Percentiles rank a stretch among this genome's conserved stretches.
These are phyloP conservation scores for Cephus nigrinus DNA, from an alignment of 2,888 invertebrate species.

Conservation along the genomic window DNA sequence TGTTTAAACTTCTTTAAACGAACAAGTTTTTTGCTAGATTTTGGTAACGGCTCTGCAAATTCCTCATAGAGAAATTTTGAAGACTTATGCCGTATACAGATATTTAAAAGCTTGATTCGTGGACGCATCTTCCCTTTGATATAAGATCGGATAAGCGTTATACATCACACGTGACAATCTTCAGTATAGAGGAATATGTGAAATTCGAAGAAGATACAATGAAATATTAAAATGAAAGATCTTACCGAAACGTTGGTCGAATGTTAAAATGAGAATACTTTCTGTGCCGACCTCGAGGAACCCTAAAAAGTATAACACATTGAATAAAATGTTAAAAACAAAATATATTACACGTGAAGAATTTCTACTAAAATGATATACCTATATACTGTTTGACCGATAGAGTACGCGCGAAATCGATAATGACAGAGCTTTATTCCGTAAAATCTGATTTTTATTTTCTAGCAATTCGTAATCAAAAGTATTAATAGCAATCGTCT, in stretches of 20 bases:
- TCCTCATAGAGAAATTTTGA: conserved; percentile 1
- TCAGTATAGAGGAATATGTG: neutral
- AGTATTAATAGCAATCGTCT: neutral
- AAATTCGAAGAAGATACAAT: neutral
- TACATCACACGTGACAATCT: neutral
- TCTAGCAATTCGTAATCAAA: neutral
- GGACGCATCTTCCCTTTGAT: conserved; percentile 23
- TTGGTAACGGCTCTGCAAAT: neutral
- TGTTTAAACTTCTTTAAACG: conserved; percentile 5
- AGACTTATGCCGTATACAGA: conserved; percentile 40
- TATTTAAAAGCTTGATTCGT: conserved; percentile 36
- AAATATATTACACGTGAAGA: neutral
- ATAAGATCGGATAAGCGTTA: neutral
- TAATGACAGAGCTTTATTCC: neutral
- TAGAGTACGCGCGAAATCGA: neutral
- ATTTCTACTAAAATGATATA: conserved; percentile 8
- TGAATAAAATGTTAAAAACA: conserved; percentile 17
- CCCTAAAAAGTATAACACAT: conserved; percentile 19
- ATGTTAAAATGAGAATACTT: neutral
- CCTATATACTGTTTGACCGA: neutral
- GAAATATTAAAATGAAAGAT: neutral
- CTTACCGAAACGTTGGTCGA: neutral
- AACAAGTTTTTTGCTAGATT: neutral
- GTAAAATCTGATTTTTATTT: neutral
- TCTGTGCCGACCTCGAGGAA: neutral